Conservation (phyloP, 2,888 invertebrate species). For the Ferdinandea cuprea region DNA sequence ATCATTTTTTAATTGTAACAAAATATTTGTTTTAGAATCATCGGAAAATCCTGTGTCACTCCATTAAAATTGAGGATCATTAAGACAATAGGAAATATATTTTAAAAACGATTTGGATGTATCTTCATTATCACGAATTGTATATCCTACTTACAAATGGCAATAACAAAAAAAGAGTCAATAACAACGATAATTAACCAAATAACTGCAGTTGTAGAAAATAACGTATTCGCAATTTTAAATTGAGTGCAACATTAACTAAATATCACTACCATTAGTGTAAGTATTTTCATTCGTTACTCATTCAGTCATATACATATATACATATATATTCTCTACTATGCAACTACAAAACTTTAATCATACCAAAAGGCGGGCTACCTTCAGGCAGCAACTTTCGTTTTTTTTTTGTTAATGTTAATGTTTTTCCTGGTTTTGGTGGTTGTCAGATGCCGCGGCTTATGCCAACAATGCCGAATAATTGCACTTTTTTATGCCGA, state of each 20-base stretch:
- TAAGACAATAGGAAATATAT: too few species aligned
- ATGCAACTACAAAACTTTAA: constrained; percentile 6
- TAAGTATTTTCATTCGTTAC: background rate
- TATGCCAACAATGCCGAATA: background rate
- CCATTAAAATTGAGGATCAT: too few species aligned
- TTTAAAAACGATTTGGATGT: too few species aligned
- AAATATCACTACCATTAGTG: constrained; percentile 12
- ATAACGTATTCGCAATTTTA: background rate
- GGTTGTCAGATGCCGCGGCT: constrained; percentile 6
- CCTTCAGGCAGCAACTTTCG: constrained; percentile 35
- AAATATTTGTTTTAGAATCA: too few species aligned
- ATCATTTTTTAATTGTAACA: too few species aligned
- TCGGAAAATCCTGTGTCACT: too few species aligned
- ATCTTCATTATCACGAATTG: too few species aligned
- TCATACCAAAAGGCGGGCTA: constrained; percentile 7
- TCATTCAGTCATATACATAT: constrained; percentile 11
- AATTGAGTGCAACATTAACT: constrained; percentile 1
- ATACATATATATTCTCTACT: too few species aligned
- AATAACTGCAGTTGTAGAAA: background rate
- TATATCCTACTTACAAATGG: too few species aligned
- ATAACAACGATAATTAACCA: background rate
- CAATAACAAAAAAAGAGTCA: background rate
- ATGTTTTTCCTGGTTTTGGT: background rate
- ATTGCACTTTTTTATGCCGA: constrained; percentile 4
- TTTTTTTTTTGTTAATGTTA: constrained; percentile 3